These are phyloP conservation scores for Heterochromis multidens DNA, from an alignment of 2,113 vertebrate genomes.

Conservation along the genomic window DNA sequence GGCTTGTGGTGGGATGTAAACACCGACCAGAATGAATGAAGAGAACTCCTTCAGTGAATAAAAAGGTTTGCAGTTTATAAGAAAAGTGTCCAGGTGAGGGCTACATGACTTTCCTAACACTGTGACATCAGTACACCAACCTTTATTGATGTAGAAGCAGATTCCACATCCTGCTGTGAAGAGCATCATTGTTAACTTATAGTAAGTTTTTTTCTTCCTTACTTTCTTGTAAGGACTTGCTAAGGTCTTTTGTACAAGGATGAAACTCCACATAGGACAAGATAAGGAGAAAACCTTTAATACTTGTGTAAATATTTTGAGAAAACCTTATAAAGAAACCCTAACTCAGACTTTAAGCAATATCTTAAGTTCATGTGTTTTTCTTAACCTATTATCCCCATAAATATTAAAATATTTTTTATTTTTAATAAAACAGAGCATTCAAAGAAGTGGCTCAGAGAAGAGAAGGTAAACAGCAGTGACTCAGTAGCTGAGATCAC, in stretches of 20 bases:
- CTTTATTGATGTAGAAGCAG: too few relatives aligned
- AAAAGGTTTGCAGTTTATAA: too few relatives aligned
- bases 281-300: neutral
- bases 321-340: neutral
- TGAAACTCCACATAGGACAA: neutral
- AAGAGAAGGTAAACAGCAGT: neutral
- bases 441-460: neutral
- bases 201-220: neutral
- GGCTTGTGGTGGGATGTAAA: too few relatives aligned
- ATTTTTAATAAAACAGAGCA: neutral
- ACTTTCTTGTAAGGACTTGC: neutral
- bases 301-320: neutral
- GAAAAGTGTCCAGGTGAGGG: too few relatives aligned
- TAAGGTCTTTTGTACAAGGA: neutral
- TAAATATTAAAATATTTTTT: neutral
- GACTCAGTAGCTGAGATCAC: constrained; percentile 5
- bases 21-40: too few relatives aligned
- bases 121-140: too few relatives aligned
- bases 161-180: neutral
- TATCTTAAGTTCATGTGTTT: neutral
- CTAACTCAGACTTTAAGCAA: neutral
- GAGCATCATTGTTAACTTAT: neutral
- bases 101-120: too few relatives aligned
- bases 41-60: too few relatives aligned
- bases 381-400: neutral